Percentiles rank a stretch among this genome's conserved stretches.
Conservation (phyloP, 2,797 vertebrate genomes). For the Ambastaia sidthimunki region DNA sequence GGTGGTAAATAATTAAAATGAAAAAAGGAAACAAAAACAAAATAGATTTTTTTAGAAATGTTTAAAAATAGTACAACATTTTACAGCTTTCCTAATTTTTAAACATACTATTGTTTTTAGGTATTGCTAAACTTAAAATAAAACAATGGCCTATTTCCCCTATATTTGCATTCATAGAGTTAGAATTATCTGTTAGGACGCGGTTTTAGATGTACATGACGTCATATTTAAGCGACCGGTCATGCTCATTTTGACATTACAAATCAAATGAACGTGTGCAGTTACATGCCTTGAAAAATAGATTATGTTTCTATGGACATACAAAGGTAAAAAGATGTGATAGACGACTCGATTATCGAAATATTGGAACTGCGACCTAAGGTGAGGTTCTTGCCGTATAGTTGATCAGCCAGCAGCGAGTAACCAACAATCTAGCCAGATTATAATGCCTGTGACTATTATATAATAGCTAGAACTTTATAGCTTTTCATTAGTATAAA, state of each 20-base stretch:
- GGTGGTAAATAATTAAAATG: too few relatives aligned
- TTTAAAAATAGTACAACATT: too few relatives aligned
- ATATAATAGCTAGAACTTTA: too few relatives aligned
- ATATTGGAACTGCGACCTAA: constrained; percentile 15
- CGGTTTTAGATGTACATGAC: not conserved
- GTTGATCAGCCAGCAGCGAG: not conserved
- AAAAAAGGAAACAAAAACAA: too few relatives aligned
- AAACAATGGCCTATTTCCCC: too few relatives aligned
- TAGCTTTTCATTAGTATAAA: too few relatives aligned
- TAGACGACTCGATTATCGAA: not conserved
- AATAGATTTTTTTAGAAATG: too few relatives aligned
- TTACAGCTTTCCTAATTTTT: too few relatives aligned
- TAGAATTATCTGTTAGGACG: too few relatives aligned
- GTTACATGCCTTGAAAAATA: not conserved
- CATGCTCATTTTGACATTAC: constrained; percentile 38
- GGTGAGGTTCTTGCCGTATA: not conserved
- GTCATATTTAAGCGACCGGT: constrained; percentile 50
- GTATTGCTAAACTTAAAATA: too few relatives aligned
- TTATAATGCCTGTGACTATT: not conserved
- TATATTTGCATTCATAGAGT: too few relatives aligned
- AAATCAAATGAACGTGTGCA: not conserved
- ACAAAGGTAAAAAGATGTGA: not conserved
- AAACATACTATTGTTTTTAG: too few relatives aligned
- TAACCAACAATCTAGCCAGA: not conserved
- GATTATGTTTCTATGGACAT: not conserved